Percentiles rank a stretch among this genome's conserved stretches.
Evolutionary conservation across 2,888 invertebrate species (phyloP).

Genomic region (Metalampra italica): DNA sequence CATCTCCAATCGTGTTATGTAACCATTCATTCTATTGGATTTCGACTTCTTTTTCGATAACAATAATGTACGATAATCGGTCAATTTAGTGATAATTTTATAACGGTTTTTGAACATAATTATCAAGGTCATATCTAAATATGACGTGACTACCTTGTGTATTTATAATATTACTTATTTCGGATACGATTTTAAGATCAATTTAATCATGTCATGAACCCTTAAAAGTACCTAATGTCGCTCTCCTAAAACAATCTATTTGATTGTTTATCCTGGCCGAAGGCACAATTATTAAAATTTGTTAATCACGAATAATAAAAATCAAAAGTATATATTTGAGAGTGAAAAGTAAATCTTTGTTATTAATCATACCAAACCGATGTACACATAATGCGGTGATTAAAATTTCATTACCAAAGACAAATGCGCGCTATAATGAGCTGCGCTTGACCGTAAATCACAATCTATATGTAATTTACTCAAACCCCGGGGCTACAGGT

Average conservation of each 20-base stretch:
- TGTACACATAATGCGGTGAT: slow-evolving; percentile 4
- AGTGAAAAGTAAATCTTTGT: not conserved
- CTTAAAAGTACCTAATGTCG: too few species aligned
- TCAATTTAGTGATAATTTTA: too few species aligned
- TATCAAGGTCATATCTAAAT: too few species aligned
- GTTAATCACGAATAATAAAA: not conserved
- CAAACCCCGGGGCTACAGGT: slow-evolving; percentile 12
- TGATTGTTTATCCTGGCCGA: too few species aligned
- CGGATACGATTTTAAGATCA: too few species aligned
- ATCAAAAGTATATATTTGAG: not conserved
- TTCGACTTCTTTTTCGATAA: not conserved
- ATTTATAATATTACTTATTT: too few species aligned
- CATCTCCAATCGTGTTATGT: slow-evolving; percentile 23
- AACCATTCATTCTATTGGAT: slow-evolving; percentile 23
- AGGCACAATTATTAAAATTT: too few species aligned
- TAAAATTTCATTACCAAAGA: slow-evolving; percentile 14
- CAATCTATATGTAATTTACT: slow-evolving; percentile 12
- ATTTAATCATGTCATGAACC: too few species aligned
- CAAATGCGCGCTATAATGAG: slow-evolving; percentile 13
- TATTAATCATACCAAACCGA: not conserved
- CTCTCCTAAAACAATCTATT: too few species aligned
- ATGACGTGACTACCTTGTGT: too few species aligned
- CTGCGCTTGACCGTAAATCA: slow-evolving; percentile 16
- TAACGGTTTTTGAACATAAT: too few species aligned
- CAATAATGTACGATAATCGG: too few species aligned